Evolutionary conservation across 2,113 vertebrate species (phyloP).

Genomic region (Pseudonaja textilis): DNA sequence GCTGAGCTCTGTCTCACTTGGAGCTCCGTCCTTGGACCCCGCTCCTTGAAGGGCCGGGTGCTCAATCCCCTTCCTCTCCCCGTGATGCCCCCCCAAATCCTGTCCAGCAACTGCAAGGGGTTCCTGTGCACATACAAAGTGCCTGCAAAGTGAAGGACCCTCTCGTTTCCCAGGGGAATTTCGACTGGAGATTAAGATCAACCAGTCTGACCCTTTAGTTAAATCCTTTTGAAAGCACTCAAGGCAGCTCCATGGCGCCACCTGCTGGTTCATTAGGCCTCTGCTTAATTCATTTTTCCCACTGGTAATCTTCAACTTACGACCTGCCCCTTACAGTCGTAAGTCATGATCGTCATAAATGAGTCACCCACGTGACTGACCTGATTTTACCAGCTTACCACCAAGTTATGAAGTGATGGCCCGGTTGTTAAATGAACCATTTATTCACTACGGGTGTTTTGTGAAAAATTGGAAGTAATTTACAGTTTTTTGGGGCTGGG

Average conservation of each 20-base stretch:
- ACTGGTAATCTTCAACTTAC: not conserved
- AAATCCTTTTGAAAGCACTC: not conserved
- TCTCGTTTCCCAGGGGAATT: not conserved
- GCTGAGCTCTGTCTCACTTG: not conserved
- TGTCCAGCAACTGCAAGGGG: not conserved
- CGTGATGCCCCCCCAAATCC: not conserved
- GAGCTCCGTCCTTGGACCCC: not conserved
- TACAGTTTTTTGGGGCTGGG: not conserved
- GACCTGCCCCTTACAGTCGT: not conserved
- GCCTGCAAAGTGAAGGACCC: not conserved
- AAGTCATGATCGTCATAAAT: not conserved
- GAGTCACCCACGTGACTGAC: not conserved
- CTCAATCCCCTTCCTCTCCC: not conserved
- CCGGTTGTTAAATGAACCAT: not conserved
- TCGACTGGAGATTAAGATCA: too few species aligned
- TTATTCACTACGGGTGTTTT: not conserved
- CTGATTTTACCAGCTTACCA: not conserved
- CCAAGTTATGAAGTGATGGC: not conserved
- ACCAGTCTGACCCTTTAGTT: not conserved
- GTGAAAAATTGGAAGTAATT: not conserved
- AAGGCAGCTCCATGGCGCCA: not conserved
- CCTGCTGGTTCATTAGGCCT: not conserved
- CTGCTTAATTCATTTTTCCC: not conserved
- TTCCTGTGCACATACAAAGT: not conserved
- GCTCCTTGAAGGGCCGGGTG: not conserved